A percentile compares a stretch with the other conserved stretches of the same genome.
Conservation (phyloP, 2,888 invertebrate genomes). For the Leucophora obtusa region DNA sequence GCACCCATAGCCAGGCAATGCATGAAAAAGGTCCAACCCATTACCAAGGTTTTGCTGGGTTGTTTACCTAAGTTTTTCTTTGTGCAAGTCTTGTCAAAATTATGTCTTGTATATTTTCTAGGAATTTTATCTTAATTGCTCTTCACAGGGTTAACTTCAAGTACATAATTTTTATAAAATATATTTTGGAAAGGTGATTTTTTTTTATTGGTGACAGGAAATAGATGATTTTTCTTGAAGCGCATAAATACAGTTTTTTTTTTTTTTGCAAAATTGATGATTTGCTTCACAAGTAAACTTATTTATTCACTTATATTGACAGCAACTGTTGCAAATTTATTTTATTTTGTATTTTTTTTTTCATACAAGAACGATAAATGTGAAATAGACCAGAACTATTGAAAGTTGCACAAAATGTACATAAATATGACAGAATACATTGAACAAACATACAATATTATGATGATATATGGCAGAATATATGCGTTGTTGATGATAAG, state of each 20-base stretch:
- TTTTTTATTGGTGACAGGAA: neutral
- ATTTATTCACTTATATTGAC: constrained; percentile 42
- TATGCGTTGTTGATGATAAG: neutral
- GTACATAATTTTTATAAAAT: neutral
- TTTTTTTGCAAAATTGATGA: neutral
- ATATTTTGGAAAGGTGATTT: constrained; percentile 2
- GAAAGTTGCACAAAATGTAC: constrained; percentile 35
- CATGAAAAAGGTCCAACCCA: too few relatives aligned
- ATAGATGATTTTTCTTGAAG: constrained; percentile 5
- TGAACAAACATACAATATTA: neutral
- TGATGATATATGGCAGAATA: neutral
- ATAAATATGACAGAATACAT: neutral
- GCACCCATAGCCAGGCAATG: too few relatives aligned
- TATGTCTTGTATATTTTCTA: too few relatives aligned
- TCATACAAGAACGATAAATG: neutral
- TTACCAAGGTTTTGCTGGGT: too few relatives aligned
- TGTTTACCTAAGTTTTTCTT: too few relatives aligned
- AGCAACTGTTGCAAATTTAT: constrained; percentile 60
- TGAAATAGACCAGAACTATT: constrained; percentile 54
- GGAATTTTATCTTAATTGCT: too few relatives aligned
- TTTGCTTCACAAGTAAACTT: constrained; percentile 1
- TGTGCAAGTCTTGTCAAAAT: too few relatives aligned
- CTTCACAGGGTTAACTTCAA: neutral
- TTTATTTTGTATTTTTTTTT: constrained; percentile 9
- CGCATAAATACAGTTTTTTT: neutral